Evolutionary conservation across 2,797 vertebrate species (phyloP), one percentile per base, ranked within the genome.

Genomic region (Margarornis squamiger): DNA sequence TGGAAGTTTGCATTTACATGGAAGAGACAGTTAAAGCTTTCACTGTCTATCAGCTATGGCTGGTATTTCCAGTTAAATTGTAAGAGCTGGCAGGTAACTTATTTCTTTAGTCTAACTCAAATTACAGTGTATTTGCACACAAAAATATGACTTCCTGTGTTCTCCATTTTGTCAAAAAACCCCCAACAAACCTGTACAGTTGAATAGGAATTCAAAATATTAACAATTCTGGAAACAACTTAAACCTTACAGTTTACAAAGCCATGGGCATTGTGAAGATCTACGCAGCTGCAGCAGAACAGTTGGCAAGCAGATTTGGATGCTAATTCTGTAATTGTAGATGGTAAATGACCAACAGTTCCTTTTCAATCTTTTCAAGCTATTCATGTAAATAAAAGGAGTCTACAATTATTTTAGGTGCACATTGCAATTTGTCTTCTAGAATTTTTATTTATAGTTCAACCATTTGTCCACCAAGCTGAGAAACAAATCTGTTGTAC

Each of bases 321-420:
- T 80, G 58, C 63, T 86, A 83, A 65, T 93, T 96, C 75, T 89
- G 45, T 91, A 75, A 91, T 86, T 75, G 75, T 81, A 46, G 38
- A 90, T 86, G 34, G 45, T 88, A 82, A 93, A 84, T 86, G 76
- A 92, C 77, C 73, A 91, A 59, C 49, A 88, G n/a, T 34, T 94
- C 49, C 66, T 90, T 93, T 90, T 83, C 80, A 88, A 32, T 85
- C 68, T 82, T 88, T 82, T 87, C 51, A 78, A 84, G 62, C 58
- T 88, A 67, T 96, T 90, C 24, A 43, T 65, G 46, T 93, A 90
- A 90, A 83, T 86, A 73, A 75, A 70, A 71, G 20, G 61, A 57
- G 88, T 86, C 63, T 88, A 16, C 0, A 71, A 84, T 91, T 67
- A 78, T 74, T 94, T 87, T 66, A 90, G 73, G 67, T 89, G 52